phyloP scores from a whole-genome alignment of 2,797 vertebrate species.

The Picus viridis region DNA sequence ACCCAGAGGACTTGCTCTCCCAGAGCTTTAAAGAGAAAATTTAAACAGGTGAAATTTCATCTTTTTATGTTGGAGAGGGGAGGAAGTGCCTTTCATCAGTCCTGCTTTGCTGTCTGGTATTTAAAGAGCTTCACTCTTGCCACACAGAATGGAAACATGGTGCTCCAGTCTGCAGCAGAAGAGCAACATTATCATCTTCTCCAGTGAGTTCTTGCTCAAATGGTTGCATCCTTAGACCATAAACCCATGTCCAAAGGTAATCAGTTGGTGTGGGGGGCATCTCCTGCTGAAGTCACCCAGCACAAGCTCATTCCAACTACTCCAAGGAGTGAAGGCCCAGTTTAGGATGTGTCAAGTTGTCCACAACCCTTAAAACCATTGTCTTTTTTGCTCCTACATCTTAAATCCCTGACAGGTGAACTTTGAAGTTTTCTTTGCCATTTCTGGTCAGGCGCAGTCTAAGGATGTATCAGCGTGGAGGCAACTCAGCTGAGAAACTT shows the following conservation, averaged over 20 bases:
- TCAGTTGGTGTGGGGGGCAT: not conserved
- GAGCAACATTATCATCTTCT: not conserved
- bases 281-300: not conserved
- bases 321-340: not conserved
- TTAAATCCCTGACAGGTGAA: not conserved
- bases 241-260: not conserved
- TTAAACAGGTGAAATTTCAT: constrained; percentile 32
- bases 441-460: not conserved
- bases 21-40: not conserved
- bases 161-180: constrained; percentile 2
- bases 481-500: not conserved
- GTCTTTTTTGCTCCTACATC: not conserved
- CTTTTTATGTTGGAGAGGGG: not conserved
- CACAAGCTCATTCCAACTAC: not conserved
- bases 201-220: not conserved
- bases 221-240: not conserved
- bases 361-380: not conserved
- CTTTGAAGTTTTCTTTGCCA: not conserved
- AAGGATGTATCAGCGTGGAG: not conserved
- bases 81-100: not conserved
- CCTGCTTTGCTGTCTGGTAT: not conserved
- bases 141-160: not conserved
- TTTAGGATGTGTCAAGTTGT: not conserved
- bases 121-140: not conserved
- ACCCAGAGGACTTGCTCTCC: not conserved